Evolutionary conservation across 2,797 vertebrate species (phyloP), one percentile per base, ranked within the genome.

Genomic region (Sciaenops ocellatus): DNA sequence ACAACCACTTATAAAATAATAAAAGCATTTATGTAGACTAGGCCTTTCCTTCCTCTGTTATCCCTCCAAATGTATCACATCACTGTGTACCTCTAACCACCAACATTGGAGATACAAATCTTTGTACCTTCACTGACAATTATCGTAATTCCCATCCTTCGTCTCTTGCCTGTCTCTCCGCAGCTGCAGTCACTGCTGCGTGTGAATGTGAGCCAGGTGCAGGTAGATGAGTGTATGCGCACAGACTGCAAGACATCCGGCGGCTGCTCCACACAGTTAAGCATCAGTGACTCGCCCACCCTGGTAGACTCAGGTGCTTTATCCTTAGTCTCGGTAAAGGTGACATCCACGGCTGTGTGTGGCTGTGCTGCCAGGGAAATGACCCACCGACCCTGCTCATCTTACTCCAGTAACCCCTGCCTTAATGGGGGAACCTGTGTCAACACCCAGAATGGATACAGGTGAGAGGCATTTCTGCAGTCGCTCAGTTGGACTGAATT

Each of bases 351-450:
- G 0, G 92, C 93, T 0, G 70, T 93, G 72, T 98, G 97, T 54
- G 86, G 89, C 82, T 97, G 97, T 51, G 81, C 91, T 0, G 93
- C 93, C n/a, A 89, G 95, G 20, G 95, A 96, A 16, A 87, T 92
- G 71, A 80, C 89, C 52, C 96, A 95, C 86, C 95, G 69, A 48
- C 59, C 91, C 16, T 98, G 97, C 89, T 92, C 95, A 30, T 93
- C 94, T 57, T 96, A 97, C 87, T 76, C 93, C 6, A 83, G 1
- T 5, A 96, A 91, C 91, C 97, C 97, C 61, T 98, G 97, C 79
- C 94, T 96, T 75, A 96, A 97, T 2, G 96, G 96, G 20, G 97
- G 97, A n/a, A 84, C 93, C 2, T 98, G 97, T 59, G 9, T 93
- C 0, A 94, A 97, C 93, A 95, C 94, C 1, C 88, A 91, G 9